phyloP scores from a whole-genome alignment of 1,140 invertebrate species.

The Caenorhabditis inopinata region DNA sequence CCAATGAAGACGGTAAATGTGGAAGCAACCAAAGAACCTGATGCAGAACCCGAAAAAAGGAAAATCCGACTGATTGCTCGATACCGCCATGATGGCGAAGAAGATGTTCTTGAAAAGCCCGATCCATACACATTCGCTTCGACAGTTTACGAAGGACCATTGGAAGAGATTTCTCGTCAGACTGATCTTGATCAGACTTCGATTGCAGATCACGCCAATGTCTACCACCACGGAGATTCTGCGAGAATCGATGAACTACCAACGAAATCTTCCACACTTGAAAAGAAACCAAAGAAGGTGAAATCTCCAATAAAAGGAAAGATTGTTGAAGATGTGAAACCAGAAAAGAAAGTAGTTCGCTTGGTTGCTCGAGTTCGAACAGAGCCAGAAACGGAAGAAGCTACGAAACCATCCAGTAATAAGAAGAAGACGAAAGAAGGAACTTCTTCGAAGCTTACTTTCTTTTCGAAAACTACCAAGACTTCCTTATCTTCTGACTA shows the following conservation, averaged over 20 bases:
- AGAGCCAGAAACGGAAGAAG: not conserved
- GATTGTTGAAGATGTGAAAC: not conserved
- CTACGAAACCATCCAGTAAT: not conserved
- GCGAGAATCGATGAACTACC: not conserved
- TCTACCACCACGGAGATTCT: no score
- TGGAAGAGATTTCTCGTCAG: not conserved
- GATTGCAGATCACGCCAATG: not conserved
- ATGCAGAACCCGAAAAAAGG: not conserved
- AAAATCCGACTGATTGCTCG: not conserved
- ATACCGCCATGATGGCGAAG: conserved; percentile 36
- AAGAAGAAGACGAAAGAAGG: conserved; percentile 22
- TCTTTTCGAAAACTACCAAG: not conserved
- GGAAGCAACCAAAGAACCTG: not conserved
- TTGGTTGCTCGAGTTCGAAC: not conserved
- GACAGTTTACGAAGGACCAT: conserved; percentile 15
- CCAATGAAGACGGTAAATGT: not conserved
- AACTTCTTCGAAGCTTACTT: not conserved
- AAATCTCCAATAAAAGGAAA: conserved; percentile 30
- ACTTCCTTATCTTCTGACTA: not conserved
- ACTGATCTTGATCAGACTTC: not conserved
- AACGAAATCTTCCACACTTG: not conserved
- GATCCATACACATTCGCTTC: conserved; percentile 2
- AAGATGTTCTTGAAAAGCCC: conserved; percentile 56
- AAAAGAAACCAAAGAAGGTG: conserved; percentile 33
- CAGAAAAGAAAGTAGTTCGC: not conserved